Evolutionary conservation across 1,140 invertebrate species (phyloP), one percentile per base, ranked within the genome.

Genomic region (Heliconius eleuchia): DNA sequence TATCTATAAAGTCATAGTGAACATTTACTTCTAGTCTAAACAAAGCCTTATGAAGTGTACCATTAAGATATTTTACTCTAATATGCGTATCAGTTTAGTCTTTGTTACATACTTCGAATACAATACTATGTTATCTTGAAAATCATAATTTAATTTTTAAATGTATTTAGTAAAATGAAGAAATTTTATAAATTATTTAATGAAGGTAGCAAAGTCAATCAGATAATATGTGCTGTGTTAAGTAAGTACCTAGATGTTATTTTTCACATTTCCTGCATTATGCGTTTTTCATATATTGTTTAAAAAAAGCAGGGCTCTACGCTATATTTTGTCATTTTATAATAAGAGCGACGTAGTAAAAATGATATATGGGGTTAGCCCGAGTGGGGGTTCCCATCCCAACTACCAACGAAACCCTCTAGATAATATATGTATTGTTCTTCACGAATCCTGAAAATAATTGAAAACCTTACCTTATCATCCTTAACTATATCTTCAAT

Each of bases 201-300:
- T 0, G 85, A 89, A 79, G 89, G 89, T 0, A 91, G 87, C 73
- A 87, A 86, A 52, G 77, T 89, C 9, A 90, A 90, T 80, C 88
- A 91, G 73, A 83, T 90, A 60, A 60, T 60, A 60, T 60, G 57
- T 60, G 57, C 57, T 23, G 57, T 60, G 7, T 60, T 60, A 27
- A 76, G 83, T 90, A 82, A 89, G 88, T 46, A 46, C 42, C 3
- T 77, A 88, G 19, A 55, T 55, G 1, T 55, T 55, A n/a, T 46
- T 19, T 55, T 55, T 34, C 13, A 46, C 18, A 37, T 34, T 73
- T 42, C 4, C 8, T 73, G 18, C 39, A 73, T 39, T 3, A 55
- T n/a, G 18, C 19, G 19, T n/a, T 55, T 2, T 55, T 18, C 2
- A 55, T n/a, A 9, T 55, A 7, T 55, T 55, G 5, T n/a, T 55